Conservation (phyloP, 30 jellyfish, hydroid and myxozoan species). For the Aurelia sp. region DNA sequence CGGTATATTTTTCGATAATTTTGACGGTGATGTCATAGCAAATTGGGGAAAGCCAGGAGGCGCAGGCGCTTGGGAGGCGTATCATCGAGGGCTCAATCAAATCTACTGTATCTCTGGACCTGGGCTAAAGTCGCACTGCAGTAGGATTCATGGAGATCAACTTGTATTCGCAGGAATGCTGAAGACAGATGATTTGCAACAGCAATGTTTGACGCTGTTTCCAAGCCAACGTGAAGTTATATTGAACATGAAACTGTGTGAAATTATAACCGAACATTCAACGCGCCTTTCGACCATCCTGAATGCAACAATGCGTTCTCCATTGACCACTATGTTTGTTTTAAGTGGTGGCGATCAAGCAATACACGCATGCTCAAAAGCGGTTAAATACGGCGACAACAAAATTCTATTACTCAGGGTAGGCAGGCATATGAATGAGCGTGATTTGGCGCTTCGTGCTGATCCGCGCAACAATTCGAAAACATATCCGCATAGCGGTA, state of each 20-base stretch:
- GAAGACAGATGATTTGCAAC: conserved; percentile 36
- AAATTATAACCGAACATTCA: conserved; percentile 13
- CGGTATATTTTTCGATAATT: conserved; percentile 24
- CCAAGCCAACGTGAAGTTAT: background rate
- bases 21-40: conserved; percentile 31
- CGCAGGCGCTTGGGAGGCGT: conserved; percentile 38
- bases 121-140: background rate
- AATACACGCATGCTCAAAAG: conserved; percentile 14
- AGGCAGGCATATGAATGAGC: conserved; percentile 41
- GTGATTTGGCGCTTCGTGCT: conserved; percentile 12
- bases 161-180: conserved; percentile 16
- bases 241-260: conserved; percentile 10
- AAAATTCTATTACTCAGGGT: conserved; percentile 2
- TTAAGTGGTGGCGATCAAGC: conserved; percentile 37
- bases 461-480: conserved; percentile 1
- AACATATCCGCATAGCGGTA: conserved; percentile 30
- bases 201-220: conserved; percentile 11
- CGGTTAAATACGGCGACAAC: conserved; percentile 9
- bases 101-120: background rate
- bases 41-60: conserved; percentile 36
- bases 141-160: conserved; percentile 11
- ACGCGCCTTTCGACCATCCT: conserved; percentile 3
- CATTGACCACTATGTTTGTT: background rate
- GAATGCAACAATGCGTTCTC: conserved; percentile 3
- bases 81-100: conserved; percentile 4